Conservation (phyloP, 2,888 invertebrate genomes). For the Tenthredo mesomela region DNA sequence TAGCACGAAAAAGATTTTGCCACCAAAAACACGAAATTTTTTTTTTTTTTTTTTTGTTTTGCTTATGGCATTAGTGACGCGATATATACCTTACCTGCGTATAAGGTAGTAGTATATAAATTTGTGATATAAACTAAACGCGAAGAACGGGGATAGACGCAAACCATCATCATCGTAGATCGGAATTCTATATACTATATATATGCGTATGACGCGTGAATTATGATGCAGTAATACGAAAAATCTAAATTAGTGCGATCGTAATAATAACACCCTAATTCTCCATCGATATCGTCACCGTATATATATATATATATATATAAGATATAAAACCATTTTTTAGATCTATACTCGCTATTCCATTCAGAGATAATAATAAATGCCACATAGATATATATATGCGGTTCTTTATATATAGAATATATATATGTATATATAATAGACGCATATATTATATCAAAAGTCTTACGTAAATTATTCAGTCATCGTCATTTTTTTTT, state of each 20-base stretch:
- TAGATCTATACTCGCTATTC: neutral
- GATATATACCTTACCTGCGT: too few relatives aligned
- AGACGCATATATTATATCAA: neutral
- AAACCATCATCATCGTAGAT: neutral
- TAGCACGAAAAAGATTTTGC: too few relatives aligned
- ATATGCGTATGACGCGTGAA: neutral
- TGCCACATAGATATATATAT: too few relatives aligned
- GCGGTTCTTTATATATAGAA: too few relatives aligned
- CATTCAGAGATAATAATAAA: neutral
- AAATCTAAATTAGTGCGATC: neutral
- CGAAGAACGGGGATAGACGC: neutral
- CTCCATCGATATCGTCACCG: conserved; percentile 11
- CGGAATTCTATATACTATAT: neutral
- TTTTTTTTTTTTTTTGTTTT: too few relatives aligned
- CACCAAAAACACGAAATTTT: too few relatives aligned
- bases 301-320: too few relatives aligned
- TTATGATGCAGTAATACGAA: neutral
- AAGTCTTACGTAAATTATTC: neutral
- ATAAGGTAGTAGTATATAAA: neutral
- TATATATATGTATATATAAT: too few relatives aligned
- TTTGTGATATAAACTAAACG: neutral
- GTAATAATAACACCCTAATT: neutral
- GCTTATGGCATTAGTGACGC: too few relatives aligned
- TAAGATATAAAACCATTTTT: too few relatives aligned
- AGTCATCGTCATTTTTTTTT: neutral